These are phyloP conservation scores for Squalus acanthias DNA, from an alignment of 2,797 vertebrate species.

Conservation along the genomic window DNA sequence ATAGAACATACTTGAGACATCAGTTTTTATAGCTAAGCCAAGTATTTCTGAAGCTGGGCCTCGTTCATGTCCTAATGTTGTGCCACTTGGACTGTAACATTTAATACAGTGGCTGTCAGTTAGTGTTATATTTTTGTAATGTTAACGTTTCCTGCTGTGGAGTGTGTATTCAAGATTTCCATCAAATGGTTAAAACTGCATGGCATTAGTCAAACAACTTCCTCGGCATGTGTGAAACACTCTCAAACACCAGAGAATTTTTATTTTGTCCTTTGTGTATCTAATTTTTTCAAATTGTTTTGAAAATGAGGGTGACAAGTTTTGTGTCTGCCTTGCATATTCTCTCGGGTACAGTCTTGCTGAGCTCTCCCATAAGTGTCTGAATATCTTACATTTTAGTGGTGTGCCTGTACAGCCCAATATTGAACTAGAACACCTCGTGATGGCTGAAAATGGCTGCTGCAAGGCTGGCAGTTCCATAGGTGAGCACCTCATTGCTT, in stretches of 20 bases:
- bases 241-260: neutral
- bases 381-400: too few species aligned
- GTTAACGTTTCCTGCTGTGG: neutral
- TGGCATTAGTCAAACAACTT: neutral
- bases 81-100: neutral
- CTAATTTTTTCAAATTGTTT: too few species aligned
- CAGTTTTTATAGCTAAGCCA: neutral
- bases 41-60: neutral
- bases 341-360: too few species aligned
- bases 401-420: too few species aligned
- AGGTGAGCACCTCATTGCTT: too few species aligned
- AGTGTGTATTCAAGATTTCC: neutral
- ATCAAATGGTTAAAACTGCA: neutral
- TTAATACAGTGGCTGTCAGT: neutral
- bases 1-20: neutral
- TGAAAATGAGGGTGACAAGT: too few species aligned
- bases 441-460: too few species aligned
- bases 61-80: neutral
- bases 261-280: neutral
- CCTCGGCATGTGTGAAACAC: too few species aligned
- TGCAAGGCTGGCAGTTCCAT: too few species aligned
- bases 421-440: too few species aligned
- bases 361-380: too few species aligned
- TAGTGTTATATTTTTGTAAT: neutral
- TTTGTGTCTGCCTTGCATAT: too few species aligned